Base-by-base conservation (phyloP, 2,888 invertebrate genomes). In the Cremastinae sp. region DNA sequence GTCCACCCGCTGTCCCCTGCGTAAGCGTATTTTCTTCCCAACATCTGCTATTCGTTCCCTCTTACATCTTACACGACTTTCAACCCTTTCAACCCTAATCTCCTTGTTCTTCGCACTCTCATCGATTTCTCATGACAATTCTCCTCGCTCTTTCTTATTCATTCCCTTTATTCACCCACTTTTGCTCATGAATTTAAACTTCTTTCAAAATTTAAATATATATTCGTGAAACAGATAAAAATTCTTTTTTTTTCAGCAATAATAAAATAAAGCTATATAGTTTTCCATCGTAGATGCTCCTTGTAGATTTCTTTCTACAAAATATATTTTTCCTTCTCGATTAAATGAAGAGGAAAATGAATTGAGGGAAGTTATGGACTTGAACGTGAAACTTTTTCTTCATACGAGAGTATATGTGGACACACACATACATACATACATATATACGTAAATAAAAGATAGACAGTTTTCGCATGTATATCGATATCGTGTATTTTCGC, bases 1-100 rank as follows among this genome's bases (percentile, higher is more conserved):
- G 51, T 49, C 53, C 18, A 74, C 41, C 56, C 54, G 58, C 45
- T 36, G 49, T 61, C 70, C 49, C 49, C 41, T 45, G 43, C 43
- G 36, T 56, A 45, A 61, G 49, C 22, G 61, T 72, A 36, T 59
- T 43, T 70, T 36, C 70, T 58, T 71, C 64, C 47, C 69, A 47
- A 69, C 71, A 65, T 71, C 71, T 62, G 51, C 64, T 61, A 43
- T 51, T 45, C 51, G 45, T 66, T 66, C 10, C 56, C 62, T 22
- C 10, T 10, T 12, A 34, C n/a, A 47, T 41, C 12, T 9, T 41
- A 18, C 22, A 22, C 12, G 16, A 12, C n/a, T 7, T 36, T 3
- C 59, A 56, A 38, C 18, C 16, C n/a, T 7, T 36, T 3, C 59
- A 56, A 38, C 38, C 41, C 28, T 51, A 59, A 18, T 59, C 14